Conservation (phyloP, 2,888 invertebrate genomes). For the Catocala nupta region DNA sequence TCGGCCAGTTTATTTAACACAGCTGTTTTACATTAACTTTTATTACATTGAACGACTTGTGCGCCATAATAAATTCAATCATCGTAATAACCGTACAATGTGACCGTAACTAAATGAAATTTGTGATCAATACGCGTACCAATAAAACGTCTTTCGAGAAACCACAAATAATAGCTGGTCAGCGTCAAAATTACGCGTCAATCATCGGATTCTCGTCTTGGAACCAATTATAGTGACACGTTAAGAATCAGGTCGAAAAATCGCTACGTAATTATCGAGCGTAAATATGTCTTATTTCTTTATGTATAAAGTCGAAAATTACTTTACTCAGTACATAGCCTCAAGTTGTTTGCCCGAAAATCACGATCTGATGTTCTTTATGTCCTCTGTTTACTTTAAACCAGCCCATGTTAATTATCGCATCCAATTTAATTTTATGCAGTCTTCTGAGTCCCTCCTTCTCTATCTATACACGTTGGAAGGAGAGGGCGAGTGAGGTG, state of each 20-base stretch:
- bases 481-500: slow-evolving; percentile 58
- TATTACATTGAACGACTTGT: slow-evolving; percentile 39
- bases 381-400: slow-evolving; percentile 73
- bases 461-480: slow-evolving; percentile 45
- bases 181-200: slow-evolving; percentile 64
- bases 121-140: slow-evolving; percentile 51
- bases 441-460: slow-evolving; percentile 51
- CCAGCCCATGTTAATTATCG: slow-evolving; percentile 73
- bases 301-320: slow-evolving; percentile 53
- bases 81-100: slow-evolving; percentile 48
- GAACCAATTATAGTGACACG: slow-evolving; percentile 69
- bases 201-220: slow-evolving; percentile 63
- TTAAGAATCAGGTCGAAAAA: slow-evolving; percentile 63
- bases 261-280: slow-evolving; percentile 46
- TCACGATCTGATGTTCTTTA: slow-evolving; percentile 54
- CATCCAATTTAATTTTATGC: slow-evolving; percentile 73
- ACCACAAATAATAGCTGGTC: slow-evolving; percentile 53
- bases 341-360: slow-evolving; percentile 60
- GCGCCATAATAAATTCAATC: slow-evolving; percentile 44
- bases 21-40: slow-evolving; percentile 45
- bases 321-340: slow-evolving; percentile 48
- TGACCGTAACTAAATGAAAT: slow-evolving; percentile 48
- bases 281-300: slow-evolving; percentile 51
- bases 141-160: slow-evolving; percentile 55
- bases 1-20: slow-evolving; percentile 44